A percentile compares a stretch with the other conserved stretches of the same genome.
Conservation (phyloP, 2,113 vertebrate species). For the Otus sunia region DNA sequence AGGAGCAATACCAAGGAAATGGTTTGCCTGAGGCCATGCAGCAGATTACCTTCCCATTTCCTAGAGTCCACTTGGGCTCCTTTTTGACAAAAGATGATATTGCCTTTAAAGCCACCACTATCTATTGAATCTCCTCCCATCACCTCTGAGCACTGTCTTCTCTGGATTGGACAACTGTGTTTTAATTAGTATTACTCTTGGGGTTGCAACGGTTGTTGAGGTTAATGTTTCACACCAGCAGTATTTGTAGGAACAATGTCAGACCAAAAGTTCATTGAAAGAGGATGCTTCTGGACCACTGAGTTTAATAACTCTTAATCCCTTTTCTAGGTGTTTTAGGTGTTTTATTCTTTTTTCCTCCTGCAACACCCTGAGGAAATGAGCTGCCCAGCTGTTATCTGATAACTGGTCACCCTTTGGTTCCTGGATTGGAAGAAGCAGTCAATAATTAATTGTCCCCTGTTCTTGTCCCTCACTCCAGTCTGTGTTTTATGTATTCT, state of each 20-base stretch:
- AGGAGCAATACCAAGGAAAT: not conserved
- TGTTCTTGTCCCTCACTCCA: not conserved
- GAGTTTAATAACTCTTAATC: not conserved
- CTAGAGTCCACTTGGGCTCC: not conserved
- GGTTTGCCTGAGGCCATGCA: not conserved
- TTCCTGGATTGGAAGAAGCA: not conserved
- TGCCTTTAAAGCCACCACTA: not conserved
- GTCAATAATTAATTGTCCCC: not conserved
- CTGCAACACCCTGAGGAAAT: not conserved
- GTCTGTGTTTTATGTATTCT: not conserved
- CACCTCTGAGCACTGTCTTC: not conserved
- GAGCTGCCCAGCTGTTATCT: not conserved
- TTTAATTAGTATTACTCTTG: conserved; percentile 27
- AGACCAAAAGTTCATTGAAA: not conserved
- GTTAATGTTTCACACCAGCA: not conserved
- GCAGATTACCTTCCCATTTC: not conserved
- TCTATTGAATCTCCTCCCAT: not conserved
- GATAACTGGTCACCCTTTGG: not conserved
- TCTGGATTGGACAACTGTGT: not conserved
- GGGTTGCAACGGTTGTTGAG: not conserved
- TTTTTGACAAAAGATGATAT: not conserved
- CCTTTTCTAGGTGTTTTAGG: not conserved
- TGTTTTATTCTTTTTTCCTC: not conserved
- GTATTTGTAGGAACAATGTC: not conserved
- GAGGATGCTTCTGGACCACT: not conserved